Percentiles rank a stretch among this genome's conserved stretches.
Conservation (phyloP, 2,888 invertebrate genomes). For the Thumatha senex region DNA sequence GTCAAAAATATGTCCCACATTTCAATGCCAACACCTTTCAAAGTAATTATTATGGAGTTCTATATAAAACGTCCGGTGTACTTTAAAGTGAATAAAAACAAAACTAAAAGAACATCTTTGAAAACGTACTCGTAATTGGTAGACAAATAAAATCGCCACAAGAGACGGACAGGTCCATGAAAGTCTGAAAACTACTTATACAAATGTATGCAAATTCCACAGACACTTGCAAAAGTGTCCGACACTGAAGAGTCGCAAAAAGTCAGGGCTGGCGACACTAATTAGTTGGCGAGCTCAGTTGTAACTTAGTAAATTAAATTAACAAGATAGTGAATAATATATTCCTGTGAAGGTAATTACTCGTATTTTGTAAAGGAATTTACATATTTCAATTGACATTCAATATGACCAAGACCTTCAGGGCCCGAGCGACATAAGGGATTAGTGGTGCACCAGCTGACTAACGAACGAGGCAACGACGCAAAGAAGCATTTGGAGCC, state of each 20-base stretch:
- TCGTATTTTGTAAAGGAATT: no score
- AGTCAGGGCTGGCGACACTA: slow-evolving; percentile 35
- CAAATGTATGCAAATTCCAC: slow-evolving; percentile 65
- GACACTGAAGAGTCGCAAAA: slow-evolving; percentile 30
- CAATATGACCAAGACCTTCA: no score
- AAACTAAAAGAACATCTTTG: slow-evolving; percentile 15
- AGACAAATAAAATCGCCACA: slow-evolving; percentile 35
- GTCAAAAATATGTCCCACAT: no score
- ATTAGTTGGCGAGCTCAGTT: slow-evolving; percentile 18
- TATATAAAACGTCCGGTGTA: not conserved
- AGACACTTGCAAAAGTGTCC: slow-evolving; percentile 44
- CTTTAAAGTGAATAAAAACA: slow-evolving; percentile 31
- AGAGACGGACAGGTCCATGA: slow-evolving; percentile 42
- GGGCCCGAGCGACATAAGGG: no score
- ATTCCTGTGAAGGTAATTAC: no score
- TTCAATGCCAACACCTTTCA: not conserved
- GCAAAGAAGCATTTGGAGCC: no score
- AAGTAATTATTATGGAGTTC: not conserved
- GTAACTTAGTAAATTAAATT: slow-evolving; percentile 16
- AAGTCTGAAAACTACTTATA: slow-evolving; percentile 54
- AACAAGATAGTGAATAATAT: slow-evolving; percentile 23
- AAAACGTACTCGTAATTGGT: slow-evolving; percentile 19
- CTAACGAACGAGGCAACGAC: no score
- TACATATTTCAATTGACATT: no score
- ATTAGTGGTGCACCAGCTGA: no score